A percentile compares a stretch with the other conserved stretches of the same genome.
Conservation (phyloP, 2,888 invertebrate species). For the Caenorhabditis virilis region DNA sequence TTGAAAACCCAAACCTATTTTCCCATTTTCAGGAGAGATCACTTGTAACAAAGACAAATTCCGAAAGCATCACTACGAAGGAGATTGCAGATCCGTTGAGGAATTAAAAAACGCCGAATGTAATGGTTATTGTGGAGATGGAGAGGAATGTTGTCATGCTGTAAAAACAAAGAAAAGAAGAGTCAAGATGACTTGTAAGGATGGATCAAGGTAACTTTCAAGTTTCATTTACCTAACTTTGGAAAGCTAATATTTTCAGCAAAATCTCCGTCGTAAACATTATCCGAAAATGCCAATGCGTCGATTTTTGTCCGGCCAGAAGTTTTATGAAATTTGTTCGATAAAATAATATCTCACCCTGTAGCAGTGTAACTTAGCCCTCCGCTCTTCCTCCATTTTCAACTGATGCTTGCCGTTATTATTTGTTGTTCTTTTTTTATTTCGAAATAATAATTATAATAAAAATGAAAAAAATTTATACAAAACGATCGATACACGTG, state of each 20-base stretch:
- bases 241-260: conserved; percentile 19
- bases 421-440: too few relatives aligned
- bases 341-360: too few relatives aligned
- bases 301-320: conserved; percentile 7
- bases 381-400: too few relatives aligned
- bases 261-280: conserved; percentile 49
- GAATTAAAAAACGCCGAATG: conserved; percentile 60
- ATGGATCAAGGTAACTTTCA: conserved; percentile 48
- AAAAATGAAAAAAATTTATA: too few relatives aligned
- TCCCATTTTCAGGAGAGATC: conserved; percentile 46
- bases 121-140: conserved; percentile 59
- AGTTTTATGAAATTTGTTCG: conserved; percentile 3
- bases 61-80: conserved; percentile 48
- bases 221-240: conserved; percentile 1
- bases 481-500: too few relatives aligned
- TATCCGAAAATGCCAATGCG: conserved; percentile 59
- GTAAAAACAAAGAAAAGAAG: conserved; percentile 55
- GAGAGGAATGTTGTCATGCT: conserved; percentile 54
- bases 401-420: too few relatives aligned
- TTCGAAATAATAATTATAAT: too few relatives aligned
- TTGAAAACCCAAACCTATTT: too few relatives aligned
- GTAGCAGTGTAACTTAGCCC: too few relatives aligned
- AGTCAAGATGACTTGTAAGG: conserved; percentile 58
- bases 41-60: conserved; percentile 61
- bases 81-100: conserved; percentile 59